Evolutionary conservation across 2,113 vertebrate species (phyloP).

Genomic region (Seriola dumerili): DNA sequence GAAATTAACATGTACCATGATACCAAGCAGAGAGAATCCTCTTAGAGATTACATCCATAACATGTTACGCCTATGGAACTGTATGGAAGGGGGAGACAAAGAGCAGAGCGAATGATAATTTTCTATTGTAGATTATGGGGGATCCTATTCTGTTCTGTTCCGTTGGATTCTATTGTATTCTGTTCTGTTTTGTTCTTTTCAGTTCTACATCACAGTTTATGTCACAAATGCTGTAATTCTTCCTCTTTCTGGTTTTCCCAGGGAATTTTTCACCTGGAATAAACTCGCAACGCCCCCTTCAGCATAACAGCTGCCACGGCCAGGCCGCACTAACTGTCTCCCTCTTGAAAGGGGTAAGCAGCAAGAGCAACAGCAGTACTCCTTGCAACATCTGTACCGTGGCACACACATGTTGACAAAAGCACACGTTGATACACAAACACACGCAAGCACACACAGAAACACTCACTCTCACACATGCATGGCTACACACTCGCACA

Average conservation of each 20-base stretch:
- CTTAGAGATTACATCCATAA: constrained; percentile 83
- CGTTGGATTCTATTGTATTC: constrained; percentile 11
- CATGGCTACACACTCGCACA: constrained; percentile 10
- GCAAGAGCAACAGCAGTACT: constrained; percentile 38
- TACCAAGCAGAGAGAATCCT: constrained; percentile 82
- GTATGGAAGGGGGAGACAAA: constrained; percentile 71
- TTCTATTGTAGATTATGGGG: constrained; percentile 46
- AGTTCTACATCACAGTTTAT: constrained; percentile 1
- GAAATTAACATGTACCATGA: constrained; percentile 82
- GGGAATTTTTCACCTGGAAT: constrained; percentile 30
- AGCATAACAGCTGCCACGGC: constrained; percentile 55
- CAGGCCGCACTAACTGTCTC: constrained; percentile 41
- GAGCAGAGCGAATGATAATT: constrained; percentile 59
- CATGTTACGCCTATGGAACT: constrained; percentile 80
- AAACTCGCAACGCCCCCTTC: background rate
- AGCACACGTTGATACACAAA: constrained; percentile 18
- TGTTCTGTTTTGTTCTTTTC: background rate
- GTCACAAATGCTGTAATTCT: constrained; percentile 5
- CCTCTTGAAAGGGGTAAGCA: constrained; percentile 27
- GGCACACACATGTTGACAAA: constrained; percentile 53
- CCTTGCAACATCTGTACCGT: constrained; percentile 56
- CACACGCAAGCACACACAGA: background rate
- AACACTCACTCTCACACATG: background rate
- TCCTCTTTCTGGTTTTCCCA: constrained; percentile 21
- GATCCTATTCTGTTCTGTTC: constrained; percentile 22